A percentile compares a stretch with the other conserved stretches of the same genome.
These are phyloP conservation scores for Tillus elongatus DNA, from an alignment of 2,888 invertebrate species.

Conservation along the genomic window DNA sequence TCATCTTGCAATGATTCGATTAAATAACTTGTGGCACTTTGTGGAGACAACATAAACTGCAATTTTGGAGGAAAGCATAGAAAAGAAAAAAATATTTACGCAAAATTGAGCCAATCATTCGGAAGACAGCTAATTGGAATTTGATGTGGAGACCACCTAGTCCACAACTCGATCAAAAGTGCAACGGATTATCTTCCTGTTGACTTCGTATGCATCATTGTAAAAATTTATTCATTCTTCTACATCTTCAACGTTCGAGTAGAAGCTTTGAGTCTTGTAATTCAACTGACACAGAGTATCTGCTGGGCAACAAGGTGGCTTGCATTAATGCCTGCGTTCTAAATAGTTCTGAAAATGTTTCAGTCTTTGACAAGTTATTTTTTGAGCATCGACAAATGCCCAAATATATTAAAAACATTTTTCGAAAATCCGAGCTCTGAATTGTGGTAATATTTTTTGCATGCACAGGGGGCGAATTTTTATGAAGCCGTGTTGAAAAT, in stretches of 20 bases:
- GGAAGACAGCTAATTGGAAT: conserved; percentile 2
- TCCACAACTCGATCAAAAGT: conserved; percentile 27
- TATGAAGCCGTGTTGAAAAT: no score
- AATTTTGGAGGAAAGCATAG: conserved; percentile 4
- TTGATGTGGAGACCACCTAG: conserved; percentile 9
- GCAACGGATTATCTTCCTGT: conserved; percentile 25
- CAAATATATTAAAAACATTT: no score
- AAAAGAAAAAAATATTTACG: conserved; percentile 4
- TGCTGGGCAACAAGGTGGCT: conserved; percentile 24
- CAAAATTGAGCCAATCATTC: conserved; percentile 3
- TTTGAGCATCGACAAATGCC: conserved; percentile 28
- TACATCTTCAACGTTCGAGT: conserved; percentile 27
- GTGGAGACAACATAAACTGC: conserved; percentile 4
- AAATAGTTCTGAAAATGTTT: conserved; percentile 29
- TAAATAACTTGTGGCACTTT: conserved; percentile 2
- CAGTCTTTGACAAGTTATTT: conserved; percentile 29
- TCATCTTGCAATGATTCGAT: conserved; percentile 5
- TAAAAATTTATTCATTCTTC: conserved; percentile 26
- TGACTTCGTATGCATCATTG: conserved; percentile 24
- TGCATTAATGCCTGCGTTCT: conserved; percentile 23
- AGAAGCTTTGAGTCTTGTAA: conserved; percentile 20
- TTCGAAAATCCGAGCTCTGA: conserved; percentile 26
- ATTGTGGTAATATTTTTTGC: conserved; percentile 29
- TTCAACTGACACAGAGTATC: conserved; percentile 21
- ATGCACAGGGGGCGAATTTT: no score